Percentiles rank a stretch among this genome's conserved stretches.
Conservation (phyloP, 2,888 invertebrate species). For the Mythimna impura region DNA sequence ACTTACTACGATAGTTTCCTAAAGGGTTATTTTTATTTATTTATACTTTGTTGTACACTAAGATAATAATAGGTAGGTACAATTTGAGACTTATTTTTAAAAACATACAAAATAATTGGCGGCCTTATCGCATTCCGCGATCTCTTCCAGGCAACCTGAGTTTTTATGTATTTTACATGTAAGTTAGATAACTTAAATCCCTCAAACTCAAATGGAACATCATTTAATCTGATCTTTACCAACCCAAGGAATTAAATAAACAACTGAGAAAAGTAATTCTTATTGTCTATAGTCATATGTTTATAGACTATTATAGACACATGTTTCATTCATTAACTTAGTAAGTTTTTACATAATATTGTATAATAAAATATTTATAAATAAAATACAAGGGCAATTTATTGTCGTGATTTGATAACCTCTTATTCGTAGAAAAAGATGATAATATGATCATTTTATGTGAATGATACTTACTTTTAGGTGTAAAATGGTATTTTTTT, state of each 20-base stretch:
- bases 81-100: too few relatives aligned
- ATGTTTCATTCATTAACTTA: constrained; percentile 15
- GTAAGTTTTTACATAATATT: constrained; percentile 9
- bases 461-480: constrained; percentile 5
- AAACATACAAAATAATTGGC: too few relatives aligned
- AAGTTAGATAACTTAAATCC: not conserved
- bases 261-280: not conserved
- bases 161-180: not conserved
- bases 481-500: constrained; percentile 19
- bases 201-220: not conserved
- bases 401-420: constrained; percentile 38
- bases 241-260: not conserved
- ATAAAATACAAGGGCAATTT: constrained; percentile 31
- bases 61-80: too few relatives aligned
- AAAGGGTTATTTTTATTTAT: too few relatives aligned
- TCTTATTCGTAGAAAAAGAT: constrained; percentile 39
- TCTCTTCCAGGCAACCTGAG: too few relatives aligned
- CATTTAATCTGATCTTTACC: not conserved
- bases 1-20: not conserved
- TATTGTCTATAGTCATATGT: not conserved
- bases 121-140: too few relatives aligned
- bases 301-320: too few relatives aligned
- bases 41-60: too few relatives aligned
- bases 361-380: constrained; percentile 18
- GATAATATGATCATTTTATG: constrained; percentile 26